phyloP scores from a whole-genome alignment of 2,888 invertebrate genomes.

The Leptinotarsa tumamoca region DNA sequence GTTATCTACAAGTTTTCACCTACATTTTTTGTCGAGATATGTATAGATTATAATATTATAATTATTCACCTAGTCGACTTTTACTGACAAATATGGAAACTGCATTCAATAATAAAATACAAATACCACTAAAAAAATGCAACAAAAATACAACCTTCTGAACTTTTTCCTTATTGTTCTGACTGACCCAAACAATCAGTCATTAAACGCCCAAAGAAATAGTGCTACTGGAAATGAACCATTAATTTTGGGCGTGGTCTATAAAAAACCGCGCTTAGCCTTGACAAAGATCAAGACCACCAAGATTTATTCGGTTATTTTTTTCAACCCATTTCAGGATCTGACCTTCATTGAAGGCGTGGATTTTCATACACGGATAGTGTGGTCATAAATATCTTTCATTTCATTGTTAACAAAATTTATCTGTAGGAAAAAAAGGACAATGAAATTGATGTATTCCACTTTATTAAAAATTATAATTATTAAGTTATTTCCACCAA shows the following conservation, averaged over 20 bases:
- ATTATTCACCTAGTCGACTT: too few species aligned
- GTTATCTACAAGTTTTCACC: too few species aligned
- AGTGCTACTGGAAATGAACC: background rate
- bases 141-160: background rate
- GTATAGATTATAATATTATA: too few species aligned
- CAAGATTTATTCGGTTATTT: background rate
- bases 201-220: background rate
- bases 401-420: background rate
- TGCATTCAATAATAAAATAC: background rate
- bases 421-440: background rate
- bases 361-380: background rate
- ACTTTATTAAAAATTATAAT: too few species aligned
- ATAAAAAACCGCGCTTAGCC: background rate
- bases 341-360: constrained; percentile 3
- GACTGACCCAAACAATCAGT: background rate
- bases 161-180: background rate
- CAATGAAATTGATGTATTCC: too few species aligned
- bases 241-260: background rate
- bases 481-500: too few species aligned
- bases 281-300: constrained; percentile 4
- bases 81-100: background rate
- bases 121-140: background rate
- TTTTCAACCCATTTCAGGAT: constrained; percentile 3
- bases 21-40: too few species aligned
- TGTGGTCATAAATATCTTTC: background rate